Conservation (phyloP, 2,888 invertebrate species). For the Cerastis leucographa region DNA sequence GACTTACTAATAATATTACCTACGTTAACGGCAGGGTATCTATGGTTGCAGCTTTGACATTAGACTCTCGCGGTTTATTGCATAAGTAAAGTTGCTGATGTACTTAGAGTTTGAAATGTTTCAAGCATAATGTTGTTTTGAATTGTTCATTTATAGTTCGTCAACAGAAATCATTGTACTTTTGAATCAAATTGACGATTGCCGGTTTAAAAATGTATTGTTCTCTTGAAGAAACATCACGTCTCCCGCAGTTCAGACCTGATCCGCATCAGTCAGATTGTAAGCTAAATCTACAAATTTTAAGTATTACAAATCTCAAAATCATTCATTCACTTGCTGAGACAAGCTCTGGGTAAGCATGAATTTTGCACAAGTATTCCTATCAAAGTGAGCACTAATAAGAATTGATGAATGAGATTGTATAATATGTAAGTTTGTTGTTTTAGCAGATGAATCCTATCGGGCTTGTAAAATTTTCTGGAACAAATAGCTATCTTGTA, state of each 20-base stretch:
- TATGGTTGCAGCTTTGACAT: constrained; percentile 33
- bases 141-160: neutral
- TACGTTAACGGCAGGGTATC: constrained; percentile 20
- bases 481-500: neutral
- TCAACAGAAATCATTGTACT: neutral
- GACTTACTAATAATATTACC: constrained; percentile 39
- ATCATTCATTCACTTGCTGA: neutral
- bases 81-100: neutral
- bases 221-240: neutral
- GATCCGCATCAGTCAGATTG: neutral
- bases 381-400: neutral
- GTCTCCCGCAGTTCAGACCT: neutral
- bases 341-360: neutral
- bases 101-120: constrained; percentile 4
- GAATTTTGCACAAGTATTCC: neutral
- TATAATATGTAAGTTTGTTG: no score
- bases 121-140: neutral
- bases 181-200: neutral
- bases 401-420: no score
- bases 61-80: neutral
- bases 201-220: neutral
- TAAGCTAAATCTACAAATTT: neutral
- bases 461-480: neutral
- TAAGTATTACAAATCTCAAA: neutral
- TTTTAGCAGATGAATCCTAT: neutral